phyloP scores from a whole-genome alignment of 2,888 invertebrate genomes.

The Magallana nippona region DNA sequence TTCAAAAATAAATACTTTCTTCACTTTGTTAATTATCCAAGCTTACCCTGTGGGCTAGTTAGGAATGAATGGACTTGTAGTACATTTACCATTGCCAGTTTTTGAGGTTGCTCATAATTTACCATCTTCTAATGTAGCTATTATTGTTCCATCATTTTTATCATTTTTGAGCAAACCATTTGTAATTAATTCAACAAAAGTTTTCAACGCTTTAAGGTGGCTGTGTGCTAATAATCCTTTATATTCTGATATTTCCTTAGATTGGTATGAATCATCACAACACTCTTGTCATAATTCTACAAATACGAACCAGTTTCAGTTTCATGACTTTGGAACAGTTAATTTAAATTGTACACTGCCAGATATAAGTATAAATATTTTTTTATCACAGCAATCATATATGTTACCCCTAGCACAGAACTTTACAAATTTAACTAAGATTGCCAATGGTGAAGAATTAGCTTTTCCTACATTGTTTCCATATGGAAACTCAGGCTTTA shows the following conservation, averaged over 20 bases:
- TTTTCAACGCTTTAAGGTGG: constrained; percentile 23
- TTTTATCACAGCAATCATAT: neutral
- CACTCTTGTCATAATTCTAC: neutral
- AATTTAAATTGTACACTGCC: neutral
- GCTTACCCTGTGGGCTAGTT: constrained; percentile 46
- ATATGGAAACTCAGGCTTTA: constrained; percentile 45
- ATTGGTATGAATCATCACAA: neutral
- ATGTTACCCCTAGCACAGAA: neutral
- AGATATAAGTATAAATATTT: neutral
- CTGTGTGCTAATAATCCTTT: constrained; percentile 21
- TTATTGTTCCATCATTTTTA: neutral
- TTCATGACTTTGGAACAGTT: neutral
- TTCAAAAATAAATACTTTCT: constrained; percentile 43
- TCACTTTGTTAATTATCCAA: constrained; percentile 49
- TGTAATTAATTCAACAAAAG: neutral
- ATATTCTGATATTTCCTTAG: neutral
- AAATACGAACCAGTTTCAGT: neutral
- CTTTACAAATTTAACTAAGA: constrained; percentile 37
- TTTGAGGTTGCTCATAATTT: neutral
- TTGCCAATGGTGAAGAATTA: constrained; percentile 49
- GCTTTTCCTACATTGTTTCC: constrained; percentile 57
- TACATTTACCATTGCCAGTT: constrained; percentile 39
- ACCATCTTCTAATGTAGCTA: neutral
- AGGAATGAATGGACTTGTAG: constrained; percentile 50
- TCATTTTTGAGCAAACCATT: neutral